Conservation (phyloP, 2,113 vertebrate genomes). For the Spheniscus mendiculus region DNA sequence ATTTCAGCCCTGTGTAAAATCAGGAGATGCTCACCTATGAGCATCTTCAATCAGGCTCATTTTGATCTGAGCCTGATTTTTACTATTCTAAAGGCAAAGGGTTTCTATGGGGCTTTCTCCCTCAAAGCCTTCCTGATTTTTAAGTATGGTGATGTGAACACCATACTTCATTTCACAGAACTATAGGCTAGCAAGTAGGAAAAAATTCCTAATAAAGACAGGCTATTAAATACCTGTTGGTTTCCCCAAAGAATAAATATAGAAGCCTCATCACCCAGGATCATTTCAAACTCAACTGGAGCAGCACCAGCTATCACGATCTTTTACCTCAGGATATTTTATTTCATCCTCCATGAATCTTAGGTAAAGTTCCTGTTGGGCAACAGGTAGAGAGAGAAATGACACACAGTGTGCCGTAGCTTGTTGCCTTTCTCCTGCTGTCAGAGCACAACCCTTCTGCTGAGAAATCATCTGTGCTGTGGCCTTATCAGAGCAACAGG, state of each 20-base stretch:
- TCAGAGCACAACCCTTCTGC: background rate
- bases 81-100: background rate
- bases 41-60: too few relatives aligned
- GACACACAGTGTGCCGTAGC: background rate
- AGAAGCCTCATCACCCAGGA: background rate
- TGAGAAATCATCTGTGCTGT: background rate
- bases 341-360: background rate
- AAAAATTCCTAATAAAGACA: background rate
- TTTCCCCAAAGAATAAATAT: background rate
- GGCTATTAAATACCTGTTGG: background rate
- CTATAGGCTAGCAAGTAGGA: background rate
- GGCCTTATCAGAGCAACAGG: background rate
- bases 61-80: background rate
- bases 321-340: background rate
- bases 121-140: background rate
- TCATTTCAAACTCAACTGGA: background rate
- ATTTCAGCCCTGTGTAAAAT: background rate
- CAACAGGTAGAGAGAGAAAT: background rate
- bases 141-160: background rate
- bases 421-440: background rate
- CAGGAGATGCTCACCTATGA: background rate
- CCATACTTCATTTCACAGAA: background rate
- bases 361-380: background rate
- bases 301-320: background rate
- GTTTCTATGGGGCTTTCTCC: background rate